A percentile compares a stretch with the other conserved stretches of the same genome.
These are phyloP conservation scores for Psittacula echo DNA, from an alignment of 2,797 vertebrate genomes.

Conservation along the genomic window DNA sequence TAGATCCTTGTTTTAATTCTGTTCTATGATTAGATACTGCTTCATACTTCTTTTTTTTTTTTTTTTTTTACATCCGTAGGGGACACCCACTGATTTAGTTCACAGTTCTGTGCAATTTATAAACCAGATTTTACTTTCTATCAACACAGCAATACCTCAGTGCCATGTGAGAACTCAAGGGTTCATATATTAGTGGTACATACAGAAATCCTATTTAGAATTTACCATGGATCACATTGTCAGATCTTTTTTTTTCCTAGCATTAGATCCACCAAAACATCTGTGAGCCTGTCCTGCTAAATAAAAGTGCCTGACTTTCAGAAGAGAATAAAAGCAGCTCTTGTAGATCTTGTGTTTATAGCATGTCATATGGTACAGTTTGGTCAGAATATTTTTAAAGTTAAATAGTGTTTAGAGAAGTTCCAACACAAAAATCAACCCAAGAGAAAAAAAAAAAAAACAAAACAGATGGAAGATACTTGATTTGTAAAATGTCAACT, in stretches of 20 bases:
- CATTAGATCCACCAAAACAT: not conserved
- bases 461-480: slow-evolving; percentile 5
- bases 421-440: slow-evolving; percentile 61
- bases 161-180: not conserved
- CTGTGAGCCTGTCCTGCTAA: slow-evolving; percentile 10
- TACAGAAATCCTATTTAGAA: slow-evolving; percentile 36
- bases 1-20: not conserved
- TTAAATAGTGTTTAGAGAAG: slow-evolving; percentile 49
- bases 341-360: slow-evolving; percentile 40
- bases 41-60: not conserved
- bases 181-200: not conserved
- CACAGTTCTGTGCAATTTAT: not conserved
- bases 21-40: not conserved
- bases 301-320: slow-evolving; percentile 40
- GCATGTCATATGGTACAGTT: slow-evolving; percentile 53
- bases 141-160: not conserved
- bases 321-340: slow-evolving; percentile 39
- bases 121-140: slow-evolving; percentile 7
- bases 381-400: slow-evolving; percentile 58
- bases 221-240: not conserved
- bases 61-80: not conserved
- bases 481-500: slow-evolving; percentile 23
- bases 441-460: not conserved
- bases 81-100: not conserved
- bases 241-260: not conserved